Conservation (phyloP, 2,888 invertebrate genomes). For the Romanomermis culicivorax region DNA sequence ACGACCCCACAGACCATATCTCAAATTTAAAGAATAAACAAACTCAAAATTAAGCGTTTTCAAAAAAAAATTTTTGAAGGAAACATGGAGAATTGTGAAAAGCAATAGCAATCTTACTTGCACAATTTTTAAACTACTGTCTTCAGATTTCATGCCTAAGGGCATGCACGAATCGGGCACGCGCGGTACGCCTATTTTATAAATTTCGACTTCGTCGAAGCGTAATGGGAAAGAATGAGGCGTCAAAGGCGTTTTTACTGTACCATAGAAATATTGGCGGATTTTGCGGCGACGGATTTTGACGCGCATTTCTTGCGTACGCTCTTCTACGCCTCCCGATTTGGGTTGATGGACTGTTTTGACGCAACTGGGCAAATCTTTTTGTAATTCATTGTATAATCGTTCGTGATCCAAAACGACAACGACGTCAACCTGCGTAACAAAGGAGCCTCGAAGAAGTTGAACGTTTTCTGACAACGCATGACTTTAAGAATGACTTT, state of each 20-base stretch:
- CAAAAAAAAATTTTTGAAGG: too few species aligned
- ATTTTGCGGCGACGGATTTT: constrained; percentile 15
- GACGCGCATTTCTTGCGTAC: constrained; percentile 14
- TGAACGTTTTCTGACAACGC: not conserved
- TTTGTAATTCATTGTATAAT: constrained; percentile 69
- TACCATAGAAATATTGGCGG: constrained; percentile 83
- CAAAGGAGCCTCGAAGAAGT: constrained; percentile 13
- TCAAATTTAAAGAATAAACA: too few species aligned
- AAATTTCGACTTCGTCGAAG: constrained; percentile 59
- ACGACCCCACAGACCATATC: too few species aligned
- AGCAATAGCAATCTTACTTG: constrained; percentile 46
- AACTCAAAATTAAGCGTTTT: too few species aligned
- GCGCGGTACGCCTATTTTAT: constrained; percentile 41
- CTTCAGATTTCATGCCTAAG: constrained; percentile 74
- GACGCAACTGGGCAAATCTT: constrained; percentile 79
- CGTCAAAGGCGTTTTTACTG: constrained; percentile 49
- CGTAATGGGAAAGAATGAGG: constrained; percentile 45
- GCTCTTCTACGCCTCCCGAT: constrained; percentile 59
- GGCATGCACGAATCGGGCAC: constrained; percentile 89
- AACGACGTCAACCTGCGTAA: constrained; percentile 58
- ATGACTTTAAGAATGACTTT: too few species aligned
- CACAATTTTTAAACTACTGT: constrained; percentile 66
- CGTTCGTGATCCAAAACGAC: constrained; percentile 87
- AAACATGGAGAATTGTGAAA: constrained; percentile 1
- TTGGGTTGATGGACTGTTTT: constrained; percentile 77